phyloP scores from a whole-genome alignment of 2,888 invertebrate species.

The Pogonocherus hispidulus region DNA sequence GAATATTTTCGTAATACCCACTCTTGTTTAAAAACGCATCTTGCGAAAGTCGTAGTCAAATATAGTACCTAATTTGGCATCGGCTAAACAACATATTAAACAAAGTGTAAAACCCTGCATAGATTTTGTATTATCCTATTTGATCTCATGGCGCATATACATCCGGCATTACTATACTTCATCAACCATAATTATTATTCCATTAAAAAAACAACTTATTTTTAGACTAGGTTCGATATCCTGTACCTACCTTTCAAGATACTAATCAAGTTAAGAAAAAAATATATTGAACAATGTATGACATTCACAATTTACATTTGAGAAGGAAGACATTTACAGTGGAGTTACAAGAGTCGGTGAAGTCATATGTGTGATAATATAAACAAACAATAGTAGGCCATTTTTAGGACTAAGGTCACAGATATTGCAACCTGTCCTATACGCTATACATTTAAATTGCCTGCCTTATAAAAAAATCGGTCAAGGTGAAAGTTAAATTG shows the following conservation, averaged over 20 bases:
- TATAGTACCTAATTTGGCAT: too few species aligned
- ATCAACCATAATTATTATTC: neutral
- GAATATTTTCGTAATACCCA: too few species aligned
- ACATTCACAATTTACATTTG: slow-evolving; percentile 1
- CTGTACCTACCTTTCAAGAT: slow-evolving; percentile 11
- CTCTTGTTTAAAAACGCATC: too few species aligned
- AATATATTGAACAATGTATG: neutral
- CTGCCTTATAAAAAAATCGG: slow-evolving; percentile 19
- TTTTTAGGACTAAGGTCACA: slow-evolving; percentile 21
- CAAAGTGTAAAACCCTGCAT: too few species aligned
- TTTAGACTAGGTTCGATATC: slow-evolving; percentile 9
- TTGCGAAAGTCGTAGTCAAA: too few species aligned
- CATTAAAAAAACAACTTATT: neutral
- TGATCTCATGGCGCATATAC: neutral
- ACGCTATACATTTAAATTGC: slow-evolving; percentile 14
- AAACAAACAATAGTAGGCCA: slow-evolving; percentile 13
- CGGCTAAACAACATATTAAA: too few species aligned
- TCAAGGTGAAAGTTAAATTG: slow-evolving; percentile 27
- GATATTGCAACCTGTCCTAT: slow-evolving; percentile 3
- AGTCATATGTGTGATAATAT: slow-evolving; percentile 18
- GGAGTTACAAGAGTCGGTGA: slow-evolving; percentile 1
- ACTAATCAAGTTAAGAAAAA: neutral
- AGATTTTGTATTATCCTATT: too few species aligned
- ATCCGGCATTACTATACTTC: neutral
- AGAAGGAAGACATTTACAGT: slow-evolving; percentile 4